These are phyloP conservation scores for Lota lota DNA, from an alignment of 2,113 vertebrate species.

Conservation along the genomic window DNA sequence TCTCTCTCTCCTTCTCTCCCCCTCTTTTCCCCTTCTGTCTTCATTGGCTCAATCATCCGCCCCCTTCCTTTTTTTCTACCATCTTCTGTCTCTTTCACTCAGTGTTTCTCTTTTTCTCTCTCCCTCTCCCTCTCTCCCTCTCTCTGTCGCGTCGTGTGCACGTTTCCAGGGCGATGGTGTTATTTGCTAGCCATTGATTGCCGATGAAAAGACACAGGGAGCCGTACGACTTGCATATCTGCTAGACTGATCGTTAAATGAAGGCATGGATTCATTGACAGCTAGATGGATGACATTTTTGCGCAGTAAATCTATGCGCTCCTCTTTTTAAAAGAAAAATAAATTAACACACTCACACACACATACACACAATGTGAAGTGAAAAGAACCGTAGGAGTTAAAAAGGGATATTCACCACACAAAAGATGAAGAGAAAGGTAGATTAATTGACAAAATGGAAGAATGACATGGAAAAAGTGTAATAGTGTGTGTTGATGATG, in stretches of 20 bases:
- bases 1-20: constrained; percentile 6
- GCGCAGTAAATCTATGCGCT: constrained; percentile 62
- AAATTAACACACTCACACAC: neutral
- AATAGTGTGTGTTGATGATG: no score
- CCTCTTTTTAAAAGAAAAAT: constrained; percentile 69
- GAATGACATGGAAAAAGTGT: no score
- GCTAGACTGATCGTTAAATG: constrained; percentile 69
- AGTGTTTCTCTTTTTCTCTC: constrained; percentile 21
- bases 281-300: constrained; percentile 78
- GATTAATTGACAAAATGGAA: no score
- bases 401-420: no score
- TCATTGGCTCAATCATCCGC: constrained; percentile 1
- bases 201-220: constrained; percentile 69
- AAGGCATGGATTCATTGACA: constrained; percentile 76
- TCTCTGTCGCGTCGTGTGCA: neutral
- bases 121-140: constrained; percentile 32
- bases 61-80: constrained; percentile 25
- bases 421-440: no score
- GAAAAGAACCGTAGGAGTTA: no score
- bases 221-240: constrained; percentile 71
- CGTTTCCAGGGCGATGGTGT: constrained; percentile 49
- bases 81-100: constrained; percentile 52
- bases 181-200: constrained; percentile 73
- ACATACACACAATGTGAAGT: no score
- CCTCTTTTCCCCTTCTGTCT: constrained; percentile 1